Evolutionary conservation across 1,140 invertebrate species (phyloP), one percentile per base, ranked within the genome.

Genomic region (Trachymyrmex septentrionalis): DNA sequence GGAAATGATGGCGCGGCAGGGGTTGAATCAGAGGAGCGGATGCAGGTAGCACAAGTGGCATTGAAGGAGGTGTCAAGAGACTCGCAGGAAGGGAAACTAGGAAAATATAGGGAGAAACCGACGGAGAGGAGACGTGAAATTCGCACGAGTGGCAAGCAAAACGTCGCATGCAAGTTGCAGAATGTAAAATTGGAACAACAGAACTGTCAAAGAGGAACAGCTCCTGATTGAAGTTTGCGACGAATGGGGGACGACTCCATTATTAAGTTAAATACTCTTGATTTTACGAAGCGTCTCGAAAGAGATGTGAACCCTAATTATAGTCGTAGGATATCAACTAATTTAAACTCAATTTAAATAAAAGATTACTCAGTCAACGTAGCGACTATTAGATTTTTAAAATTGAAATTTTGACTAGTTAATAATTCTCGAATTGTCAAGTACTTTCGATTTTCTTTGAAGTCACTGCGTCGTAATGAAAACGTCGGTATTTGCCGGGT

Each of bases 1-100:
- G 88, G 87, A 86, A 88, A 64, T 55, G 67, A 72, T 82, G 80
- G 24, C 7, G 38, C 55, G 21, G n/a, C 4, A 14, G 27, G 12
- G 30, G 14, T 12, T 21, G 48, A 38, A 21, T n/a, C 14, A 34
- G 77, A 55, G 38, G n/a, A 16, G 10, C 78, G 76, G 72, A 55
- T 53, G 14, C n/a, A 38, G 30, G 30, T 53, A 2, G n/a, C 12
- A n/a, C 57, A 34, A 50, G 19, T 48, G 44, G 61, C 0, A 21
- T 71, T 44, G 48, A n/a, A 53, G 14, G 19, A 9, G 30, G 9
- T 38, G n/a, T 27, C 55, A 48, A 21, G 14, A 38, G 30, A 5
- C 4, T 21, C 16, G 4, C 44, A 14, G 38, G 12, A 30, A 19
- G 19, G 24, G 27, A 61, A 69, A 50, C 24, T 66, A 38, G 19